phyloP scores from a whole-genome alignment of 2,888 invertebrate genomes.

The Limnephilus lunatus region DNA sequence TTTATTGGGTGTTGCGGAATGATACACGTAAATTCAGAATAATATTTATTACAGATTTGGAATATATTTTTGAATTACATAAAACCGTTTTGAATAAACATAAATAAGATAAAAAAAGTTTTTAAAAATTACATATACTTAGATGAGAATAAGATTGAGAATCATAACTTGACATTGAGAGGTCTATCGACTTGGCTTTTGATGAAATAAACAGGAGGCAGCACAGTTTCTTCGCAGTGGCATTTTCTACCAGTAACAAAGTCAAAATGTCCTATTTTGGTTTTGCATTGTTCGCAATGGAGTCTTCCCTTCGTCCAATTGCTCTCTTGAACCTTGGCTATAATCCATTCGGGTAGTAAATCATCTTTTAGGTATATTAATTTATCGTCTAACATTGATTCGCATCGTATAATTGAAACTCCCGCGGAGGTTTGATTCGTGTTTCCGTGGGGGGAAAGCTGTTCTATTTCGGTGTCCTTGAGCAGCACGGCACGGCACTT shows the following conservation, averaged over 20 bases:
- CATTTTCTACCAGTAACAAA: constrained; percentile 82
- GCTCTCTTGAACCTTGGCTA: constrained; percentile 73
- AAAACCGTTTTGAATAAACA: no score
- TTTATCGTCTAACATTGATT: constrained; percentile 51
- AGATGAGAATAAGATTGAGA: neutral
- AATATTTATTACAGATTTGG: neutral
- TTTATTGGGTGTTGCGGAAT: neutral
- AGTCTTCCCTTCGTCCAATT: constrained; percentile 84
- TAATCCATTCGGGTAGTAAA: constrained; percentile 57
- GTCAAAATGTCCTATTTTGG: constrained; percentile 82
- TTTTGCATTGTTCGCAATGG: constrained; percentile 79
- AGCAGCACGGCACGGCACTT: constrained; percentile 54
- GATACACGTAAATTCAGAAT: neutral
- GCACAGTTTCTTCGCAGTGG: constrained; percentile 75
- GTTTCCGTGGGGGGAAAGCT: constrained; percentile 48
- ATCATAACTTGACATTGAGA: constrained; percentile 39
- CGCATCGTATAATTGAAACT: constrained; percentile 26
- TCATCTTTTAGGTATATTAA: constrained; percentile 55
- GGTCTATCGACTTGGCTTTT: constrained; percentile 79
- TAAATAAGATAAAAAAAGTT: neutral
- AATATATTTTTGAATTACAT: neutral
- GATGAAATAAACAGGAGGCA: constrained; percentile 80
- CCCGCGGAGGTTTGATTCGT: neutral
- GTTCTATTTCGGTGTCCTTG: constrained; percentile 37
- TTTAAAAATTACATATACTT: neutral